A percentile compares a stretch with the other conserved stretches of the same genome.
These are phyloP conservation scores for Peromyscus melanophrys DNA, from an alignment of 2,797 vertebrate genomes.

Conservation along the genomic window DNA sequence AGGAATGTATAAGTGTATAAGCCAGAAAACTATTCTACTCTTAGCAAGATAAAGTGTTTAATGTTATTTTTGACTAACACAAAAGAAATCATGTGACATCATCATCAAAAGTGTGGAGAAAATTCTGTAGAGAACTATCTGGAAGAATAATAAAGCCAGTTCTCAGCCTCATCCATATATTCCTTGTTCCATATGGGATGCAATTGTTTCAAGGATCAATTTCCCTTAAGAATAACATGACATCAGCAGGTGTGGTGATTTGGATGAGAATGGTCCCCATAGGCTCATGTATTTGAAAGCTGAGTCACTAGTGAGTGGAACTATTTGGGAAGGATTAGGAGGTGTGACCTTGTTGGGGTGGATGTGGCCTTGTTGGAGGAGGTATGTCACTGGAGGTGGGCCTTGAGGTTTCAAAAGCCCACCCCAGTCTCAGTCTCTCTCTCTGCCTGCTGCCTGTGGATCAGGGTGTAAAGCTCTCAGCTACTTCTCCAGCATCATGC, in stretches of 20 bases:
- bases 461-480: background rate
- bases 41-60: constrained; percentile 10
- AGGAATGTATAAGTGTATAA: background rate
- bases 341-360: background rate
- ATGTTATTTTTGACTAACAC: constrained; percentile 16
- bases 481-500: background rate
- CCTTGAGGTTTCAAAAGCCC: background rate
- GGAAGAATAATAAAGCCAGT: background rate
- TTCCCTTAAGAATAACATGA: background rate
- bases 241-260: background rate
- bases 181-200: background rate
- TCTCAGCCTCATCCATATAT: background rate
- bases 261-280: background rate
- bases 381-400: no score
- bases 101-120: background rate
- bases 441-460: background rate
- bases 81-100: background rate
- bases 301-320: background rate
- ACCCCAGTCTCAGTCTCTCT: background rate
- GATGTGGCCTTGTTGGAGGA: no score
- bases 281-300: background rate
- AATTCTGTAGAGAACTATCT: background rate
- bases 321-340: background rate
- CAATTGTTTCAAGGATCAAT: constrained; percentile 23
- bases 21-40: background rate